A percentile compares a stretch with the other conserved stretches of the same genome.
phyloP scores from a whole-genome alignment of 2,888 invertebrate genomes.

The Drosophila paranaensis region DNA sequence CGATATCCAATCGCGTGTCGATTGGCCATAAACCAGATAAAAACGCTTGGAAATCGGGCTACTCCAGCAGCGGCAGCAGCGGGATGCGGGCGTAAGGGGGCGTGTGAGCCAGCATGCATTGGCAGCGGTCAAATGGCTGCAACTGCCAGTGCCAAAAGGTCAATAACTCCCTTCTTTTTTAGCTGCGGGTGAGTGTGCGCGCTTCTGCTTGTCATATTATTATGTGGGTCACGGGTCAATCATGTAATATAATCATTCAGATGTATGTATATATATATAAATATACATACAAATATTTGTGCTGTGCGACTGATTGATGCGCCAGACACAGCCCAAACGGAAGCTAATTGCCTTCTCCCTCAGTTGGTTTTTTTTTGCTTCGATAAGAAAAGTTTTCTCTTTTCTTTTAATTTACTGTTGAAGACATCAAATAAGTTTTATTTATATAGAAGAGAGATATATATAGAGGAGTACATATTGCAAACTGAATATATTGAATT shows the following conservation, averaged over 20 bases:
- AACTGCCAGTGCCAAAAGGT: conserved; percentile 47
- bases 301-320: conserved; percentile 18
- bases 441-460: too few species aligned
- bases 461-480: not conserved
- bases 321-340: conserved; percentile 6
- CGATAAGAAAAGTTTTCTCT: not conserved
- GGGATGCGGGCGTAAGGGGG: conserved; percentile 49
- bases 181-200: conserved; percentile 60
- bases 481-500: not conserved
- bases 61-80: conserved; percentile 19
- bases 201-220: conserved; percentile 46
- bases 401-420: not conserved
- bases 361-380: too few species aligned
- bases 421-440: not conserved
- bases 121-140: conserved; percentile 37
- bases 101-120: conserved; percentile 57
- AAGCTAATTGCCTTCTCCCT: conserved; percentile 7
- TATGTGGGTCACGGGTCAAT: conserved; percentile 77
- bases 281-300: not conserved
- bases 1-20: conserved; percentile 73
- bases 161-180: conserved; percentile 56
- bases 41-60: conserved; percentile 61
- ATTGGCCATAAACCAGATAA: conserved; percentile 67
- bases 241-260: conserved; percentile 45
- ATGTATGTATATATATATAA: not conserved